A percentile compares a stretch with the other conserved stretches of the same genome.
These are phyloP conservation scores for Microtus pennsylvanicus DNA, from an alignment of 2,113 vertebrate genomes.

Conservation along the genomic window DNA sequence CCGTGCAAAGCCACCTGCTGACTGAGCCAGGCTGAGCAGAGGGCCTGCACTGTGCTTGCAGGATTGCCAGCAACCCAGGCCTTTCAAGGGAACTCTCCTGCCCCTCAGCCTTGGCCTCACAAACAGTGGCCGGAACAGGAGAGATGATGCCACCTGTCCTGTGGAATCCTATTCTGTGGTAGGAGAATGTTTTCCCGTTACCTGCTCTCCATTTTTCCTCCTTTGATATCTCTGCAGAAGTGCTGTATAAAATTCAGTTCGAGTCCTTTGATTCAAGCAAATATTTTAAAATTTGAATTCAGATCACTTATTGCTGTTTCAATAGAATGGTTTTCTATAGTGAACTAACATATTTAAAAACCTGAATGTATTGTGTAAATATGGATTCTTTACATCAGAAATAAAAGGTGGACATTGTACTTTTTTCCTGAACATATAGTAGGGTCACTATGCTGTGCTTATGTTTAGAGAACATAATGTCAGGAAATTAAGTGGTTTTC, in stretches of 20 bases:
- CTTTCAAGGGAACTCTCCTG: rapidly evolving
- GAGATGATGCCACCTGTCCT: neutral
- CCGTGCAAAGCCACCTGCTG: constrained; percentile 67
- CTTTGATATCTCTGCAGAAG: constrained; percentile 42
- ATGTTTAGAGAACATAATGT: constrained; percentile 33
- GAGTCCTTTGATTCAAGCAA: constrained; percentile 77
- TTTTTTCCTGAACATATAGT: constrained; percentile 75
- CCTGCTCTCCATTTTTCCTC: constrained; percentile 5
- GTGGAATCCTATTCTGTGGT: rapidly evolving
- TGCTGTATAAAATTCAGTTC: constrained; percentile 78
- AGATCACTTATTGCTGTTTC: constrained; percentile 85
- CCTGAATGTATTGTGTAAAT: constrained; percentile 89
- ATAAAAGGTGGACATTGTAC: constrained; percentile 84
- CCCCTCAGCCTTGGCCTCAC: neutral
- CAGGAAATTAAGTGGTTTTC: neutral
- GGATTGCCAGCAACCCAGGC: neutral
- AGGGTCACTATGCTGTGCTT: neutral
- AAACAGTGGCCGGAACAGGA: neutral
- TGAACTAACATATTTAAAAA: constrained; percentile 87
- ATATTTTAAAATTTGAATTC: constrained; percentile 81
- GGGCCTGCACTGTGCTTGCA: neutral
- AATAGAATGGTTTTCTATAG: constrained; percentile 85
- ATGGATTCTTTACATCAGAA: constrained; percentile 85
- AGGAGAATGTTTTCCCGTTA: neutral
- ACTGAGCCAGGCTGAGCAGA: constrained; percentile 72